Evolutionary conservation across 2,888 invertebrate genomes (phyloP).

Genomic region (Drosophila nigricruria): DNA sequence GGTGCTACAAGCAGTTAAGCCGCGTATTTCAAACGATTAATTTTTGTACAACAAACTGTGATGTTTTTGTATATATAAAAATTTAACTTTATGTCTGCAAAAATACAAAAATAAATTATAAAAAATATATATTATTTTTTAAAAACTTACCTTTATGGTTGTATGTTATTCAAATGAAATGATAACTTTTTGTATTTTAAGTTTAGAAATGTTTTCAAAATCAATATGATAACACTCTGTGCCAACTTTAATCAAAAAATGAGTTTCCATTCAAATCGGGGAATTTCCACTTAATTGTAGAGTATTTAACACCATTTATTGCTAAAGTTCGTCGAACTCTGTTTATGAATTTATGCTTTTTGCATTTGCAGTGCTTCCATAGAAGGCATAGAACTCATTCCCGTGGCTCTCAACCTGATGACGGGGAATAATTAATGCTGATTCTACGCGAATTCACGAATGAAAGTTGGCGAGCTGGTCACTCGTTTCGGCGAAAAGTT

Average conservation of each 20-base stretch:
- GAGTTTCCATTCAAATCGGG: not conserved
- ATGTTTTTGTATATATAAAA: too few relatives aligned
- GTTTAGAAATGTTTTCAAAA: not conserved
- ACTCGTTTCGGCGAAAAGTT: conserved; percentile 61
- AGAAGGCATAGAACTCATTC: conserved; percentile 53
- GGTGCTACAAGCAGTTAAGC: not conserved
- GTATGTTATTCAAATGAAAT: too few relatives aligned
- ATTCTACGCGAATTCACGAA: conserved; percentile 61
- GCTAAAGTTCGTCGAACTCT: conserved; percentile 58
- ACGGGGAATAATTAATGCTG: conserved; percentile 60
- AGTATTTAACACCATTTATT: conserved; percentile 59
- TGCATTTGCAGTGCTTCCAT: conserved; percentile 49
- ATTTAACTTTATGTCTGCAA: too few relatives aligned
- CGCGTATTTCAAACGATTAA: not conserved
- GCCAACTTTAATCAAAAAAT: not conserved
- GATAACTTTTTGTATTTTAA: too few relatives aligned
- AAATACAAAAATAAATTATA: too few relatives aligned
- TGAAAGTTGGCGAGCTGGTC: conserved; percentile 60
- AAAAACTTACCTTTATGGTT: too few relatives aligned
- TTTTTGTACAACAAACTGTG: too few relatives aligned
- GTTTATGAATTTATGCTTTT: conserved; percentile 36
- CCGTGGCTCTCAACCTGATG: conserved; percentile 54
- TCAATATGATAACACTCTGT: not conserved
- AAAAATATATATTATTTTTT: too few relatives aligned
- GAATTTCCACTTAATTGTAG: conserved; percentile 45